Conservation (phyloP, 2,797 vertebrate species). For the Podargus strigoides region DNA sequence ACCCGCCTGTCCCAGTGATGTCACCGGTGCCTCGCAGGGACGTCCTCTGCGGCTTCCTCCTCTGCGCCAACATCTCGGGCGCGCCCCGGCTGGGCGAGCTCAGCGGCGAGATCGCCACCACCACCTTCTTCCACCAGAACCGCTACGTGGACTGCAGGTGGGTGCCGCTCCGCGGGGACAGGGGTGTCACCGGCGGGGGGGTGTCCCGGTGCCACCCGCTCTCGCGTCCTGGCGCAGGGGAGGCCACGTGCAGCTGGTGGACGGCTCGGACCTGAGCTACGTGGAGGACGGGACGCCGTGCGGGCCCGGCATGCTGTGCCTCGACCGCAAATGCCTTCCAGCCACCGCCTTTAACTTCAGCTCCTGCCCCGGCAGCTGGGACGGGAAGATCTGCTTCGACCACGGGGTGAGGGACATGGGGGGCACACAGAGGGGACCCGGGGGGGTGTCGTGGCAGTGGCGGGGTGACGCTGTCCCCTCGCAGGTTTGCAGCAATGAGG, state of each 20-base stretch:
- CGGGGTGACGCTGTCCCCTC: not conserved
- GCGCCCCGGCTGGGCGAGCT: conserved; percentile 86
- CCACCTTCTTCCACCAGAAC: conserved; percentile 92
- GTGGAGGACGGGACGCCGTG: conserved; percentile 92
- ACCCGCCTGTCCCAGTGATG: fast-evolving
- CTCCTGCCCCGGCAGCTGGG: conserved; percentile 83
- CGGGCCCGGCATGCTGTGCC: conserved; percentile 93
- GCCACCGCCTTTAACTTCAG: conserved; percentile 90
- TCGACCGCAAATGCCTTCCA: conserved; percentile 90
- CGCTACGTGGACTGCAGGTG: conserved; percentile 93
- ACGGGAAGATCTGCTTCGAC: conserved; percentile 83
- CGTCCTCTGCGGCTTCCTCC: conserved; percentile 90
- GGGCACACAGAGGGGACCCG: not conserved
- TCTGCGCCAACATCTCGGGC: conserved; percentile 87
- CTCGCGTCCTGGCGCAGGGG: conserved; percentile 65
- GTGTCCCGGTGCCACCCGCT: not conserved
- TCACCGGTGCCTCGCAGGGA: conserved; percentile 72
- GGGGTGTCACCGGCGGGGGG: fast-evolving
- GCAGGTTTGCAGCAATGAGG: conserved; percentile 92
- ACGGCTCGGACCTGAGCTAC: conserved; percentile 89
- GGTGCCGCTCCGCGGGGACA: fast-evolving
- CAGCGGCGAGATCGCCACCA: conserved; percentile 87
- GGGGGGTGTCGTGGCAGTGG: fast-evolving
- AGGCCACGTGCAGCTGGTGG: conserved; percentile 89
- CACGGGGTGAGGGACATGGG: conserved; percentile 80